Evolutionary conservation across 2,797 vertebrate genomes (phyloP).

Genomic region (Myotis vivesi): DNA sequence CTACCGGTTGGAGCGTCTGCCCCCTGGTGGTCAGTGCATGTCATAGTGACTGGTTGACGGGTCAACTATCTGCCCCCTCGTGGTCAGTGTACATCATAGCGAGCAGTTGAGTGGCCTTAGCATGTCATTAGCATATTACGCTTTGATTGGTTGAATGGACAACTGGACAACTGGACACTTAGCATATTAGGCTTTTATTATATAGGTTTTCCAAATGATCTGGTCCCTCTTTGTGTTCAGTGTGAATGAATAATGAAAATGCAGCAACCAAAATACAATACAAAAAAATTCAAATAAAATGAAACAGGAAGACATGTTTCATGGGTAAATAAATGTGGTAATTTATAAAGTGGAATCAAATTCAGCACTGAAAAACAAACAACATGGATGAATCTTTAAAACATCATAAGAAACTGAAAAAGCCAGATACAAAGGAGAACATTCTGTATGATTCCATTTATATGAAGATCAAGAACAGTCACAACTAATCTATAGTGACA

Average conservation of each 20-base stretch:
- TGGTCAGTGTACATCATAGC: too few species aligned
- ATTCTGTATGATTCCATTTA: background rate
- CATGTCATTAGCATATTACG: too few species aligned
- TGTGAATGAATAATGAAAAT: background rate
- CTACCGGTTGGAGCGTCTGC: too few species aligned
- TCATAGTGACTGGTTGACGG: too few species aligned
- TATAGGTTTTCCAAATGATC: background rate
- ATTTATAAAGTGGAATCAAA: background rate
- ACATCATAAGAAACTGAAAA: background rate
- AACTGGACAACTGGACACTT: too few species aligned
- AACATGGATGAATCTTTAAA: background rate
- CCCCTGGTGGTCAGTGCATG: too few species aligned
- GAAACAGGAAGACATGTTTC: background rate
- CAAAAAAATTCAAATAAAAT: background rate
- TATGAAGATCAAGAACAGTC: background rate
- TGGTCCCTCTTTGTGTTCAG: background rate
- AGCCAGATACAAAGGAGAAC: background rate
- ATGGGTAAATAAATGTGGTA: background rate
- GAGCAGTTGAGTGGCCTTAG: too few species aligned
- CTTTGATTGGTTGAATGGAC: too few species aligned
- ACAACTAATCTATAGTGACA: background rate
- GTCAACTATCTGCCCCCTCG: too few species aligned
- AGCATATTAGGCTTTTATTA: too few species aligned
- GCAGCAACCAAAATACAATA: background rate
- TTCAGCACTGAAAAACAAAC: background rate